Evolutionary conservation across 2,888 invertebrate species (phyloP).

Genomic region (Nezara viridula): DNA sequence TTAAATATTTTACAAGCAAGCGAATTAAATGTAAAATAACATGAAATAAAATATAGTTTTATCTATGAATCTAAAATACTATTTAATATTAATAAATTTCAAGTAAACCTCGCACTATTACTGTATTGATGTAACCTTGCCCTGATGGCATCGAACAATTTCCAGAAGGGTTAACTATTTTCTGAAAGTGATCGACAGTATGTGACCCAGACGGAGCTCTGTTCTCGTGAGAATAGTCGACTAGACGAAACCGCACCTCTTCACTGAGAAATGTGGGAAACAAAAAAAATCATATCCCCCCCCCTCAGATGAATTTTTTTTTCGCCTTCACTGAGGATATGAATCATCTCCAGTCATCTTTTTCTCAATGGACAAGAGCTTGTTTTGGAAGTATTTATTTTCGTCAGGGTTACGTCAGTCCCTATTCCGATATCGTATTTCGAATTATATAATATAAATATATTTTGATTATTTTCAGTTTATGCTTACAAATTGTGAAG

Average conservation of each 20-base stretch:
- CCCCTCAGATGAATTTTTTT: background rate
- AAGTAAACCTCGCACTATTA: no score
- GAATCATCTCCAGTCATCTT: slow-evolving; percentile 4
- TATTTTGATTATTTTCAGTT: no score
- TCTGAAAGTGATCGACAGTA: background rate
- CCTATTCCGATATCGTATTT: background rate
- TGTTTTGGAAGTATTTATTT: background rate
- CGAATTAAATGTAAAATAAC: no score
- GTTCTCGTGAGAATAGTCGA: slow-evolving; percentile 14
- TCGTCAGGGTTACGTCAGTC: background rate
- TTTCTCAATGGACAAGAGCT: slow-evolving; percentile 6
- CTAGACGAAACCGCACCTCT: slow-evolving; percentile 10
- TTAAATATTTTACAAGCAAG: no score
- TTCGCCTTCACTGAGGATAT: background rate
- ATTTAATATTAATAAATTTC: no score
- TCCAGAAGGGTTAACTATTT: background rate
- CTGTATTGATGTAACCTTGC: no score
- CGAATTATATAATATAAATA: background rate
- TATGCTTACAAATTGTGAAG: no score
- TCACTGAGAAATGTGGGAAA: slow-evolving; percentile 32
- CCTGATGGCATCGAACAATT: background rate
- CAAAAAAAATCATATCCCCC: slow-evolving; percentile 33
- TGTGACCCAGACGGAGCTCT: background rate
- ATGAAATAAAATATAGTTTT: no score
- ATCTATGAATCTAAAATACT: no score